Conservation (phyloP, 35 echinoderm and acorn worm species). For the Hemicentrotus pulcherrimus region DNA sequence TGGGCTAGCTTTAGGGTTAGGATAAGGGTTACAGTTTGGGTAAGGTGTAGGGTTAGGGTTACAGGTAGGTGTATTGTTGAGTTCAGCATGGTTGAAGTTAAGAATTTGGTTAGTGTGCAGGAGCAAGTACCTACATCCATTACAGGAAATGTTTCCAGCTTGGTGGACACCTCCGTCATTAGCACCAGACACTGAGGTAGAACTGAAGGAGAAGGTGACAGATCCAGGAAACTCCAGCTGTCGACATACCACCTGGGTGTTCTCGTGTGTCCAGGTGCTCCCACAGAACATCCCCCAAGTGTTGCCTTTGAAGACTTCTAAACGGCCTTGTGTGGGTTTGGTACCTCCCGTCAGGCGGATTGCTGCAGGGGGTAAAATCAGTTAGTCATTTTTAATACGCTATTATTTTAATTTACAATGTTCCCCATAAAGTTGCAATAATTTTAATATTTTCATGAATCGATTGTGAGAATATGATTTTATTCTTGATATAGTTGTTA, state of each 20-base stretch:
- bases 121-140: not conserved
- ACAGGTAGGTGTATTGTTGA: no score
- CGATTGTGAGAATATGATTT: no score
- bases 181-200: not conserved
- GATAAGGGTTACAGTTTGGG: no score
- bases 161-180: not conserved
- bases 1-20: no score
- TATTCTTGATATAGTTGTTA: no score
- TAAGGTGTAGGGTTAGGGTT: no score
- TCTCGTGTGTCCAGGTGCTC: not conserved
- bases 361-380: not conserved
- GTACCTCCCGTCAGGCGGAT: not conserved
- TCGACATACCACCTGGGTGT: not conserved
- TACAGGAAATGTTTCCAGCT: not conserved
- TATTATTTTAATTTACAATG: no score
- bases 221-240: constrained; percentile 2
- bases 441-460: no score
- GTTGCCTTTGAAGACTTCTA: not conserved
- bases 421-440: no score
- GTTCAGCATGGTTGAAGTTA: no score
- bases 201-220: not conserved
- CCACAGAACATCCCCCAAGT: not conserved
- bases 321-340: not conserved
- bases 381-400: no score
- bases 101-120: no score